phyloP scores from a whole-genome alignment of 2,797 vertebrate genomes.

The Danio kyathit region DNA sequence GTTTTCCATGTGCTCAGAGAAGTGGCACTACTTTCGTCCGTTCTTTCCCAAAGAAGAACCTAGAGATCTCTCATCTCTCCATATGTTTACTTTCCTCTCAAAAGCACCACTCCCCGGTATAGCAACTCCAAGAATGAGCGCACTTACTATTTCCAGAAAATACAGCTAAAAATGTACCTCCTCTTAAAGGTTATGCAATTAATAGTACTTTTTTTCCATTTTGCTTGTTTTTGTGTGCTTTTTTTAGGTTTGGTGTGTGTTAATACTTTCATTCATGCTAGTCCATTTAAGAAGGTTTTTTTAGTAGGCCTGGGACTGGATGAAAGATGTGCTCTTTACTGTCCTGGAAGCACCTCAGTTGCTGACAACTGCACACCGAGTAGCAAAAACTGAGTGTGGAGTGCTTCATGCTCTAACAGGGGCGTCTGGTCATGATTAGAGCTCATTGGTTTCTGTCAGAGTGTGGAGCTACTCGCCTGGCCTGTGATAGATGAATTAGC shows the following conservation, averaged over 20 bases:
- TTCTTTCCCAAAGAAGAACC: slow-evolving; percentile 66
- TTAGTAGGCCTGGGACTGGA: slow-evolving; percentile 6
- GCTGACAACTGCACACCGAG: slow-evolving; percentile 32
- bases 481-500: slow-evolving; percentile 74
- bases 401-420: slow-evolving; percentile 74
- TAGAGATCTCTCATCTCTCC: slow-evolving; percentile 61
- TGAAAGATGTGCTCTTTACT: slow-evolving; percentile 41
- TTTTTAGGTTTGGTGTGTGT: slow-evolving; percentile 9
- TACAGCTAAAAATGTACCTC: slow-evolving; percentile 60
- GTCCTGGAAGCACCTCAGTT: slow-evolving; percentile 31
- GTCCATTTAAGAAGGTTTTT: slow-evolving; percentile 8
- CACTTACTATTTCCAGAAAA: slow-evolving; percentile 70
- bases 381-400: slow-evolving; percentile 66
- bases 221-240: background rate
- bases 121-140: slow-evolving; percentile 61
- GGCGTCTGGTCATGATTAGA: slow-evolving; percentile 77
- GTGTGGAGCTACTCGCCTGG: slow-evolving; percentile 68
- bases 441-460: slow-evolving; percentile 78
- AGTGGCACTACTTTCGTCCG: slow-evolving; percentile 40
- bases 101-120: slow-evolving; percentile 49
- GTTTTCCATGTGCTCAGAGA: slow-evolving; percentile 72
- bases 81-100: slow-evolving; percentile 71
- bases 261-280: slow-evolving; percentile 23
- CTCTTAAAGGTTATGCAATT: slow-evolving; percentile 72
- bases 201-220: slow-evolving; percentile 65